phyloP scores from a whole-genome alignment of 2,888 invertebrate species.

The Eristalis tenax region DNA sequence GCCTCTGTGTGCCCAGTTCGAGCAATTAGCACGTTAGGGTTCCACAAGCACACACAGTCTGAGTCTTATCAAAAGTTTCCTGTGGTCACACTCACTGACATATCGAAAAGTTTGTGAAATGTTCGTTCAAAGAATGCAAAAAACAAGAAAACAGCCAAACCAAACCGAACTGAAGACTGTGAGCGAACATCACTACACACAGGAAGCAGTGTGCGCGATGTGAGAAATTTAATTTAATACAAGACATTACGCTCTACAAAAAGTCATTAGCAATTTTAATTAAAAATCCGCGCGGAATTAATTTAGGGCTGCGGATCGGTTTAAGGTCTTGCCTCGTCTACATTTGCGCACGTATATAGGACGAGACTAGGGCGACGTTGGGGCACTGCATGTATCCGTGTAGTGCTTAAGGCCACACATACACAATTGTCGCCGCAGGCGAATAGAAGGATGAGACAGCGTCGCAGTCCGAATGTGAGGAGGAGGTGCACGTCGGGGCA shows the following conservation, averaged over 20 bases:
- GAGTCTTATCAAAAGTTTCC: conserved; percentile 54
- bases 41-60: neutral
- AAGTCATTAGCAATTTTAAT: conserved; percentile 72
- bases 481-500: neutral
- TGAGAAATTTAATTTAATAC: conserved; percentile 65
- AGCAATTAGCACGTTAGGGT: conserved; percentile 50
- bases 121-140: neutral
- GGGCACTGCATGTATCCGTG: neutral
- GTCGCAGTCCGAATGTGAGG: neutral
- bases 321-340: conserved; percentile 22
- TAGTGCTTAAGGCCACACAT: neutral
- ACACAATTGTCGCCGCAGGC: conserved; percentile 1
- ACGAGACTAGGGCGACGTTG: neutral
- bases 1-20: conserved; percentile 19
- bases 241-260: conserved; percentile 50
- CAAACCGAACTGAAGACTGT: neutral
- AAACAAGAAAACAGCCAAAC: neutral
- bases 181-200: neutral
- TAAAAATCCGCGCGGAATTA: conserved; percentile 68
- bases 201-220: conserved; percentile 19
- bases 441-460: neutral
- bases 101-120: conserved; percentile 52
- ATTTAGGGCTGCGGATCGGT: conserved; percentile 60
- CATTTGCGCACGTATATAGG: conserved; percentile 6
- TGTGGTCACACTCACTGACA: conserved; percentile 44